Percentiles rank a stretch among this genome's conserved stretches.
phyloP scores from a whole-genome alignment of 2,888 invertebrate species.

The Lepeophtheirus nordmannii region DNA sequence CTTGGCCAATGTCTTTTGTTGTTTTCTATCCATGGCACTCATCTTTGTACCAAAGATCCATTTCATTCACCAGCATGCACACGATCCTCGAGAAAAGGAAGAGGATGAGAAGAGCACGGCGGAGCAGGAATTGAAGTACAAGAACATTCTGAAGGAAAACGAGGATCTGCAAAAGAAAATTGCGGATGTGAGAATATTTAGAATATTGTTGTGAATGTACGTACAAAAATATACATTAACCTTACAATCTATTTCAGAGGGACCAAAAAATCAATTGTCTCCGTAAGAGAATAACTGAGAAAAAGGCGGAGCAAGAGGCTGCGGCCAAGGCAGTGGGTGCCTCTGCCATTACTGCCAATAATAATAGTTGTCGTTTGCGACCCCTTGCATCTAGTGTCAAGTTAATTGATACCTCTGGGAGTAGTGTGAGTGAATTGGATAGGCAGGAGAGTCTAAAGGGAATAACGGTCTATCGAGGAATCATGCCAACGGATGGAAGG shows the following conservation, averaged over 20 bases:
- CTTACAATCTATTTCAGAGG: conserved; percentile 44
- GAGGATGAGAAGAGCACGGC: conserved; percentile 9
- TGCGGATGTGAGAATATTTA: conserved; percentile 50
- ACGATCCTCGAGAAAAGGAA: conserved; percentile 15
- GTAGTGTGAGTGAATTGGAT: conserved; percentile 12
- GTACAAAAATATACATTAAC: background rate
- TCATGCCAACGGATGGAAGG: background rate
- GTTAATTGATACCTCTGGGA: conserved; percentile 3
- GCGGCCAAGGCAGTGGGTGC: background rate
- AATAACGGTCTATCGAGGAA: conserved; percentile 21
- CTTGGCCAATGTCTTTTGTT: conserved; percentile 89
- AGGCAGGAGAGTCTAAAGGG: conserved; percentile 9
- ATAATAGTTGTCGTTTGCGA: background rate
- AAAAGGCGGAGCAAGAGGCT: conserved; percentile 4
- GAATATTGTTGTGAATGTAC: too few relatives aligned
- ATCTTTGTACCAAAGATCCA: conserved; percentile 90
- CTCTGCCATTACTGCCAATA: background rate
- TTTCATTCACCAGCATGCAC: conserved; percentile 10
- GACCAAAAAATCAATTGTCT: conserved; percentile 69
- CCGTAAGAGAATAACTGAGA: conserved; percentile 58
- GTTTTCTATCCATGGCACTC: conserved; percentile 93
- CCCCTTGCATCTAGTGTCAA: background rate
- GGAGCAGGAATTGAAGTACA: conserved; percentile 85
- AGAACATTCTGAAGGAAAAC: conserved; percentile 80
- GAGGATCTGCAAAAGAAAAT: conserved; percentile 90